Evolutionary conservation across 2,888 invertebrate genomes (phyloP).

Genomic region (Horisme vitalbata): DNA sequence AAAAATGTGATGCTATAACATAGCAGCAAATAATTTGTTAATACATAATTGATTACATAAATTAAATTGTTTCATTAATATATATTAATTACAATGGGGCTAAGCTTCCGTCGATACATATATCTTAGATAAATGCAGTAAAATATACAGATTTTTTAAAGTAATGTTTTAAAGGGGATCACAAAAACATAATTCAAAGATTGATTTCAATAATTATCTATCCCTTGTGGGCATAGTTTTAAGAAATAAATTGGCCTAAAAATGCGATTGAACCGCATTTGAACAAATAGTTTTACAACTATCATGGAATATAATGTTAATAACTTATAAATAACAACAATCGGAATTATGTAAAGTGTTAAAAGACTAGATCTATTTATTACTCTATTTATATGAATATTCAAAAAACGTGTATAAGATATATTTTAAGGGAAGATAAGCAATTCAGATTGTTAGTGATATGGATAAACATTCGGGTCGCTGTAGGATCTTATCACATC

Average conservation of each 20-base stretch:
- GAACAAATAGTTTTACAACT: background rate
- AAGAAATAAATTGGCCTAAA: background rate
- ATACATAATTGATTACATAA: no score
- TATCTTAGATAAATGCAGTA: no score
- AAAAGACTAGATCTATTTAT: conserved; percentile 22
- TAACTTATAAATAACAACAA: conserved; percentile 6
- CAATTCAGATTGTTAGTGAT: background rate
- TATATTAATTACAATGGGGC: background rate
- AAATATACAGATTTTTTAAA: no score
- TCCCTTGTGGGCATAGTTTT: background rate
- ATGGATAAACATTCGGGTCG: background rate
- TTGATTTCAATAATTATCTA: background rate
- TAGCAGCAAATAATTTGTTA: background rate
- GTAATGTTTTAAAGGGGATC: no score
- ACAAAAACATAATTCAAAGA: no score
- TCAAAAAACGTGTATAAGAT: conserved; percentile 4
- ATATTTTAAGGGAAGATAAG: background rate
- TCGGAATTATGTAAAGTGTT: conserved; percentile 16
- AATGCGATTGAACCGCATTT: background rate
- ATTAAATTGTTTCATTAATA: background rate
- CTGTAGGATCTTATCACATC: no score
- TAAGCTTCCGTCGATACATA: no score
- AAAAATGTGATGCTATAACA: no score
- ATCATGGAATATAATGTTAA: conserved; percentile 6
- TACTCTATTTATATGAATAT: conserved; percentile 15